Conservation (phyloP, 2,888 invertebrate genomes). For the Zele albiditarsus region DNA sequence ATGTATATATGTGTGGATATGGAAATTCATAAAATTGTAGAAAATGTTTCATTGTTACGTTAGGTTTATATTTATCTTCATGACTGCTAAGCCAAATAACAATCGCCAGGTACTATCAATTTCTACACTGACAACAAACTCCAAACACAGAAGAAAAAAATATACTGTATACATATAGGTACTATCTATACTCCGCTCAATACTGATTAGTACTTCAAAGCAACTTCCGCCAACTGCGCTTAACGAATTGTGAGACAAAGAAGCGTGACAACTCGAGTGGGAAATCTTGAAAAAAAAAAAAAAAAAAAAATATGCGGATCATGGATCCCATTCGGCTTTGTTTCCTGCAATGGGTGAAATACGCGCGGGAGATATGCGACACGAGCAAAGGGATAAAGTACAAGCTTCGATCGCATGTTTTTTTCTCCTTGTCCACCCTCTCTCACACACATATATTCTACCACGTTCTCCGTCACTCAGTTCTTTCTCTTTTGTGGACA, state of each 20-base stretch:
- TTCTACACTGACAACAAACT: background rate
- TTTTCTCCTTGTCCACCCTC: conserved; percentile 35
- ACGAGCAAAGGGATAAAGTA: conserved; percentile 6
- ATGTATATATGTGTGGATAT: background rate
- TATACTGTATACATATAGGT: background rate
- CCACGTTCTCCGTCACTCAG: conserved; percentile 20
- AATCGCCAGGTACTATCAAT: too few species aligned
- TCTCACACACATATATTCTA: background rate
- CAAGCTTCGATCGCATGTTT: conserved; percentile 32
- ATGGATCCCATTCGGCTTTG: conserved; percentile 64
- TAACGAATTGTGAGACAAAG: conserved; percentile 25
- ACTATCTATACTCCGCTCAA: conserved; percentile 51
- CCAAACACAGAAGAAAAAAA: background rate
- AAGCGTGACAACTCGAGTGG: conserved; percentile 14
- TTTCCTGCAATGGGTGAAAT: conserved; percentile 55
- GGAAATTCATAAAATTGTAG: too few species aligned
- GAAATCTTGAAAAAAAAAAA: conserved; percentile 56
- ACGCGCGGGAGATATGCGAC: conserved; percentile 13
- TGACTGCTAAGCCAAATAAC: too few species aligned
- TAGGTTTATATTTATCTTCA: too few species aligned
- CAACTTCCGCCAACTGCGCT: conserved; percentile 45
- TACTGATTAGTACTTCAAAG: conserved; percentile 70
- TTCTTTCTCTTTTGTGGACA: conserved; percentile 43
- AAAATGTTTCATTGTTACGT: too few species aligned
- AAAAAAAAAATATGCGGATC: conserved; percentile 69